phyloP scores from a whole-genome alignment of 1,140 invertebrate species.

The Heliconius himera region DNA sequence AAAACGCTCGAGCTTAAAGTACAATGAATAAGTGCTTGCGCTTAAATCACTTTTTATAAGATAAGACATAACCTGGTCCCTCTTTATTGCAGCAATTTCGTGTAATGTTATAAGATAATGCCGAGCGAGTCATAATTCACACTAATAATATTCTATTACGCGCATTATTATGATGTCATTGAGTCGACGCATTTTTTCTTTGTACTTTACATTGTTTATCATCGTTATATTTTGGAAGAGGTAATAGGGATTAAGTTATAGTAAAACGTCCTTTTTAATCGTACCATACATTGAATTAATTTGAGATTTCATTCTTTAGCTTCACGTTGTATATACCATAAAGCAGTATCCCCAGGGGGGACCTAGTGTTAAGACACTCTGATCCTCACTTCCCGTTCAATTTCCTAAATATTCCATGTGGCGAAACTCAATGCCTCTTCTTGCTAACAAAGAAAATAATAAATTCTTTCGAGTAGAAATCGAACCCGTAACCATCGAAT shows the following conservation, averaged over 20 bases:
- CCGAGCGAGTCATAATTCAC: conserved; percentile 24
- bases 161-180: conserved; percentile 4
- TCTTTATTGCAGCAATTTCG: conserved; percentile 16
- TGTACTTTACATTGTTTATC: background rate
- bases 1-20: background rate
- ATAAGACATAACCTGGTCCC: conserved; percentile 8
- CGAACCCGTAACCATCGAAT: too few species aligned
- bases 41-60: conserved; percentile 13
- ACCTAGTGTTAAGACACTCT: too few species aligned
- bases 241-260: background rate
- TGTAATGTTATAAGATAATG: conserved; percentile 22
- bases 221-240: background rate
- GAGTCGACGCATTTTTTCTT: background rate
- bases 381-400: too few species aligned
- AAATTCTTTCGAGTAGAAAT: too few species aligned
- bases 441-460: too few species aligned
- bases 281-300: too few species aligned
- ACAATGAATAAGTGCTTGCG: background rate
- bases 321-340: too few species aligned
- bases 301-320: too few species aligned
- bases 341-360: too few species aligned
- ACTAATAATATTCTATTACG: conserved; percentile 24
- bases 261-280: background rate
- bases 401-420: too few species aligned
- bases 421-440: too few species aligned